Percentiles rank a stretch among this genome's conserved stretches.
Conservation (phyloP, 2,888 invertebrate genomes). For the Monoplex corrugatus region DNA sequence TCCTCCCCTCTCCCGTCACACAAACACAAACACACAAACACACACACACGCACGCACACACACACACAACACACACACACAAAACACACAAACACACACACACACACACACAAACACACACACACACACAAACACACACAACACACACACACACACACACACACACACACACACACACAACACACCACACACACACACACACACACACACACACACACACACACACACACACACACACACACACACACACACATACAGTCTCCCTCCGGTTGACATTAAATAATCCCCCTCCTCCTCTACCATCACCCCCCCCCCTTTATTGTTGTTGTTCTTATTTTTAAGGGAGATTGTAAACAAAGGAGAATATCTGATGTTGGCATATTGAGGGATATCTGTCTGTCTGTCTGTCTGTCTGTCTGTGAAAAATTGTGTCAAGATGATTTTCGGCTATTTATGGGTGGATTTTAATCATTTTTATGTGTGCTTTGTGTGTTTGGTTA, state of each 20-base stretch:
- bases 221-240: not conserved
- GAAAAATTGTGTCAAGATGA: too few relatives aligned
- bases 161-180: not conserved
- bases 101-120: not conserved
- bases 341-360: too few relatives aligned
- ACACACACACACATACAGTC: not conserved
- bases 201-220: slow-evolving; percentile 25
- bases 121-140: not conserved
- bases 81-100: too few relatives aligned
- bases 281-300: not conserved
- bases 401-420: not conserved
- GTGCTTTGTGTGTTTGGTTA: not conserved
- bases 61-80: too few relatives aligned
- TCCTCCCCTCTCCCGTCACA: too few relatives aligned
- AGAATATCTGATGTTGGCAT: too few relatives aligned
- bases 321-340: too few relatives aligned
- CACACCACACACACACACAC: not conserved
- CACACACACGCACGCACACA: too few relatives aligned
- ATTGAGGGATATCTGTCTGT: not conserved
- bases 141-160: not conserved
- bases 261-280: too few relatives aligned
- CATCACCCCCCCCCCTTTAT: not conserved
- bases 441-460: too few relatives aligned
- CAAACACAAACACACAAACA: too few relatives aligned
- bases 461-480: not conserved